Percentiles rank a stretch among this genome's conserved stretches.
phyloP scores from a whole-genome alignment of 2,797 vertebrate species.

The Aulostomus chinensis region DNA sequence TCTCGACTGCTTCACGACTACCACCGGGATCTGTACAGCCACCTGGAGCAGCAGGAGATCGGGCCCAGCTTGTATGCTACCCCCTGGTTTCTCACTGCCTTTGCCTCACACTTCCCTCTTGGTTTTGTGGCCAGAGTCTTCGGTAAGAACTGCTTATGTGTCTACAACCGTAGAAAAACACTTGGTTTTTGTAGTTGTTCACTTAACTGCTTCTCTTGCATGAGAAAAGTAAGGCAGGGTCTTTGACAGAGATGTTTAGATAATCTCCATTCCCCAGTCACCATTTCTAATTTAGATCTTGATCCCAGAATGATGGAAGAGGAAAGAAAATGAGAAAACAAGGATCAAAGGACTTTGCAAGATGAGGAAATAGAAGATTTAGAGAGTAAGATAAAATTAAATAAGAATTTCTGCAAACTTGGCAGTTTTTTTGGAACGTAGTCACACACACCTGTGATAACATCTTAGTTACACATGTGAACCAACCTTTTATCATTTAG shows the following conservation, averaged over 20 bases:
- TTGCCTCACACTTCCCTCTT: conserved; percentile 95
- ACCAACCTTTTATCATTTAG: conserved; percentile 6
- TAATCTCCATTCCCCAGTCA: conserved; percentile 1
- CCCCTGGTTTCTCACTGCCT: conserved; percentile 97
- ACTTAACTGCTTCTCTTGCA: not conserved
- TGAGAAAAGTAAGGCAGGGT: not conserved
- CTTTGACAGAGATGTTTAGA: not conserved
- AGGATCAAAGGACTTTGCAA: not conserved
- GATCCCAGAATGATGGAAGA: not conserved
- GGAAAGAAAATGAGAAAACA: not conserved
- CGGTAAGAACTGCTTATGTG: no score
- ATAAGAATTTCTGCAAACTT: not conserved
- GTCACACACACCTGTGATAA: not conserved
- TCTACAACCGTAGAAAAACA: no score
- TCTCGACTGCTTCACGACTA: conserved; percentile 96
- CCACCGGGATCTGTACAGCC: conserved; percentile 91
- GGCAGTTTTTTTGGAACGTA: not conserved
- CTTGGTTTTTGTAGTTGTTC: not conserved
- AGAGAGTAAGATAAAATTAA: not conserved
- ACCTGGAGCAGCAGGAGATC: conserved; percentile 94
- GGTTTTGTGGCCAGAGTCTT: conserved; percentile 97
- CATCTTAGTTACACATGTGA: not conserved
- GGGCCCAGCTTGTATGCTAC: conserved; percentile 96
- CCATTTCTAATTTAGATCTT: conserved; percentile 9
- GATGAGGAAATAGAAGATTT: not conserved